Evolutionary conservation across 2,113 vertebrate species (phyloP).

Genomic region (Leptodactylus fuscus): DNA sequence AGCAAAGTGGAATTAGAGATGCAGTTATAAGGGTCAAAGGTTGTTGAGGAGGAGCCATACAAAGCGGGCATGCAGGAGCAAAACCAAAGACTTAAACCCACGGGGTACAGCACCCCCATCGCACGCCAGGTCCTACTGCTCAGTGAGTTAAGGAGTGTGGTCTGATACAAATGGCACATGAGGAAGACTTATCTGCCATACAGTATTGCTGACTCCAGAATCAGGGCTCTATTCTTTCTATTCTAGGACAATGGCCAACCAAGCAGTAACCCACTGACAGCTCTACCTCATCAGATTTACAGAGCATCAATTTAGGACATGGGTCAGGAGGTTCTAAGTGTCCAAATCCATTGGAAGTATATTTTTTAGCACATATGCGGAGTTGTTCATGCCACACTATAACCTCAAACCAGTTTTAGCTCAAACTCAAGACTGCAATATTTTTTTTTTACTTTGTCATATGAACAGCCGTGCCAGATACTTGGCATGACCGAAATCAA

Average conservation of each 20-base stretch:
- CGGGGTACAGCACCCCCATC: neutral
- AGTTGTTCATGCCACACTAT: neutral
- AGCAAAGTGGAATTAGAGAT: slow-evolving; percentile 46
- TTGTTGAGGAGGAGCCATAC: slow-evolving; percentile 23
- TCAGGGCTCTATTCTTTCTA: neutral
- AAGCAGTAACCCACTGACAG: too few species aligned
- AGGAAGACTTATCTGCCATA: too few species aligned
- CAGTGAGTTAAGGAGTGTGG: neutral
- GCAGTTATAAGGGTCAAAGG: neutral
- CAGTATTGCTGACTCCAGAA: neutral
- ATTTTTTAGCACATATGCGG: too few species aligned
- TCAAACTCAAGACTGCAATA: neutral
- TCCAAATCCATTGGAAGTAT: too few species aligned
- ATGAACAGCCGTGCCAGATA: too few species aligned
- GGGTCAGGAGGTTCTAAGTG: too few species aligned
- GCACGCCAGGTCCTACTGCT: neutral
- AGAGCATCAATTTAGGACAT: too few species aligned
- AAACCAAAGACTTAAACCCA: neutral
- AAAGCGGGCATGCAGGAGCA: slow-evolving; percentile 39
- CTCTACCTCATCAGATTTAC: too few species aligned
- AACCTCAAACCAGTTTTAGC: neutral
- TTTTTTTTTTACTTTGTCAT: too few species aligned
- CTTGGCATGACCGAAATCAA: too few species aligned
- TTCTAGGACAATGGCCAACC: too few species aligned
- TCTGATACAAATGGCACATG: too few species aligned